phyloP scores from a whole-genome alignment of 1,140 invertebrate genomes.

The Drosophila virilis region DNA sequence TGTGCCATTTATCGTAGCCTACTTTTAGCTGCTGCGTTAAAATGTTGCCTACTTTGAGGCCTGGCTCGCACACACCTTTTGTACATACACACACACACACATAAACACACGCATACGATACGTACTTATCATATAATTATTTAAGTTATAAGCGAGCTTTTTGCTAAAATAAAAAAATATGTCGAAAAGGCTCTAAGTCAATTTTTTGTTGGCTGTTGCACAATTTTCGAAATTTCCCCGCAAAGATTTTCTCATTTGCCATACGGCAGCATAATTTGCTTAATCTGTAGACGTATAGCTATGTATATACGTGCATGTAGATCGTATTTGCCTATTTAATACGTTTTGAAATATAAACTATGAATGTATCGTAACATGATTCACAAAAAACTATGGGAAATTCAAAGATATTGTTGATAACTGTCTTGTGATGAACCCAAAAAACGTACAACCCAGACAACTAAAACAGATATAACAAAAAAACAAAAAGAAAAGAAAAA shows the following conservation, averaged over 20 bases:
- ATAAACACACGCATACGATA: conserved; percentile 8
- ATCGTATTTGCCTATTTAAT: conserved; percentile 21
- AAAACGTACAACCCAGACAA: conserved; percentile 36
- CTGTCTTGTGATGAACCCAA: conserved; percentile 30
- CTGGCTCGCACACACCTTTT: conserved; percentile 12
- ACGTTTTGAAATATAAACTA: conserved; percentile 17
- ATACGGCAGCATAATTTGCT: conserved; percentile 15
- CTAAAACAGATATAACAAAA: conserved; percentile 48
- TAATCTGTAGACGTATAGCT: conserved; percentile 17
- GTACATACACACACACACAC: conserved; percentile 16
- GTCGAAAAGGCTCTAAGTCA: conserved; percentile 50
- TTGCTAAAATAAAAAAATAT: conserved; percentile 13
- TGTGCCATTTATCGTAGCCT: conserved; percentile 26
- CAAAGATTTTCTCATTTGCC: conserved; percentile 35
- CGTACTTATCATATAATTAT: conserved; percentile 21
- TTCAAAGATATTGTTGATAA: conserved; percentile 47
- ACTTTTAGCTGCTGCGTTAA: conserved; percentile 16
- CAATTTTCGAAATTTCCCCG: conserved; percentile 43
- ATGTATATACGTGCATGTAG: conserved; percentile 34
- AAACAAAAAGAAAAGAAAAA: conserved; percentile 17
- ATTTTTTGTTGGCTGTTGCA: conserved; percentile 57
- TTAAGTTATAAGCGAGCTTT: conserved; percentile 23
- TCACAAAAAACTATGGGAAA: conserved; percentile 41
- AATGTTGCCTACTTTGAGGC: conserved; percentile 32
- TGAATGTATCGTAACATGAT: conserved; percentile 35